phyloP scores from a whole-genome alignment of 2,888 invertebrate species.

The Melinopterus prodromus region DNA sequence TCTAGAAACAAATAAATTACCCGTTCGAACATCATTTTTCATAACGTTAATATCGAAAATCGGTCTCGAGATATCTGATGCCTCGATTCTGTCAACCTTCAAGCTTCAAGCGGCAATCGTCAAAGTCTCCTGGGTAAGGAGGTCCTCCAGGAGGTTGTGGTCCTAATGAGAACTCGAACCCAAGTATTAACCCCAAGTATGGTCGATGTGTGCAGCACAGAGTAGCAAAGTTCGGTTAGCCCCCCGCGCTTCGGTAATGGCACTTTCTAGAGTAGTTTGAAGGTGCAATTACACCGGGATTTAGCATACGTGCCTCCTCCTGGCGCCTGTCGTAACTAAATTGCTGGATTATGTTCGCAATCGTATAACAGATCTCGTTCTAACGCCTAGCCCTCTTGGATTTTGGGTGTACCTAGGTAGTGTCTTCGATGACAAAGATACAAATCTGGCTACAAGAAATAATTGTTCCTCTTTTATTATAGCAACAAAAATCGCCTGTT shows the following conservation, averaged over 20 bases:
- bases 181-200: constrained; percentile 4
- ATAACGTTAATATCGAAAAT: neutral
- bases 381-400: neutral
- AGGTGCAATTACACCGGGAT: constrained; percentile 43
- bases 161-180: neutral
- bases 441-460: too few species aligned
- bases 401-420: neutral
- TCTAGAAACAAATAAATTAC: neutral
- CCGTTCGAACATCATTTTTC: neutral
- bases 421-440: too few species aligned
- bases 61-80: neutral
- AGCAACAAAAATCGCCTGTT: too few species aligned
- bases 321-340: neutral
- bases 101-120: neutral
- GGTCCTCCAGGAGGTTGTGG: neutral
- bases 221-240: neutral
- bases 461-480: too few species aligned
- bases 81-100: neutral
- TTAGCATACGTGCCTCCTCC: constrained; percentile 40
- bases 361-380: neutral
- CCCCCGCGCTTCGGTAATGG: neutral
- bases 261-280: constrained; percentile 36
- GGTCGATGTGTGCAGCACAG: neutral
- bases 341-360: constrained; percentile 4
- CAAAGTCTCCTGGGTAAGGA: neutral